These are phyloP conservation scores for Drosophila tristis DNA, from an alignment of 1,140 invertebrate genomes.

Conservation along the genomic window DNA sequence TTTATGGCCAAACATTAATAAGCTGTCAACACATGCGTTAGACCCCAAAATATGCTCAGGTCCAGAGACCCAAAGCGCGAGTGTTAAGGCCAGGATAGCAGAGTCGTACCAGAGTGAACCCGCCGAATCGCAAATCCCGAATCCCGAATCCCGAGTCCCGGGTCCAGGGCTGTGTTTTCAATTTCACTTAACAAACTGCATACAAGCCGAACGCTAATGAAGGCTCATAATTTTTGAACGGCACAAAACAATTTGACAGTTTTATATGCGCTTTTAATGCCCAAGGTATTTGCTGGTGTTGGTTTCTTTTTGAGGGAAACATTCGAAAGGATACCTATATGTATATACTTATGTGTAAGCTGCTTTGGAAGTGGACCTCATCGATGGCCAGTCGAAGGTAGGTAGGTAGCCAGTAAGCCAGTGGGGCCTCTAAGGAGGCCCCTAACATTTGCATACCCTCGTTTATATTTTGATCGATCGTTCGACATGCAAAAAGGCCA, in stretches of 20 bases:
- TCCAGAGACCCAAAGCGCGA: constrained; percentile 11
- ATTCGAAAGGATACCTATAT: constrained; percentile 30
- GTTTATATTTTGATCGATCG: constrained; percentile 82
- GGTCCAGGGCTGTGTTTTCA: constrained; percentile 58
- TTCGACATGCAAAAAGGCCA: constrained; percentile 78
- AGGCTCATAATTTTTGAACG: constrained; percentile 75
- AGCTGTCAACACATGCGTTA: constrained; percentile 83
- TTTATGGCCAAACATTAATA: constrained; percentile 81
- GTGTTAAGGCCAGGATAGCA: constrained; percentile 35
- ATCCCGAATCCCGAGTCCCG: constrained; percentile 9
- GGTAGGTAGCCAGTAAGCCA: not conserved
- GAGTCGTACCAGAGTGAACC: not conserved
- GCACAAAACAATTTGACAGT: constrained; percentile 81
- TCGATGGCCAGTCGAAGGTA: constrained; percentile 6
- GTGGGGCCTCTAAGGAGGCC: not conserved
- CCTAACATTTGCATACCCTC: constrained; percentile 74
- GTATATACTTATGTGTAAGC: constrained; percentile 24
- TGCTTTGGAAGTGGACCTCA: constrained; percentile 51
- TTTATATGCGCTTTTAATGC: constrained; percentile 81
- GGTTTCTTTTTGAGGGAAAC: constrained; percentile 38
- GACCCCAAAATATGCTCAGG: constrained; percentile 47
- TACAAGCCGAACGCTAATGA: constrained; percentile 74
- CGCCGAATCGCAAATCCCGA: constrained; percentile 2
- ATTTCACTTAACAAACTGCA: constrained; percentile 82
- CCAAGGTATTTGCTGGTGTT: constrained; percentile 55